These are phyloP conservation scores for Brachycybe producta DNA, from an alignment of 2,888 invertebrate species.

Conservation along the genomic window DNA sequence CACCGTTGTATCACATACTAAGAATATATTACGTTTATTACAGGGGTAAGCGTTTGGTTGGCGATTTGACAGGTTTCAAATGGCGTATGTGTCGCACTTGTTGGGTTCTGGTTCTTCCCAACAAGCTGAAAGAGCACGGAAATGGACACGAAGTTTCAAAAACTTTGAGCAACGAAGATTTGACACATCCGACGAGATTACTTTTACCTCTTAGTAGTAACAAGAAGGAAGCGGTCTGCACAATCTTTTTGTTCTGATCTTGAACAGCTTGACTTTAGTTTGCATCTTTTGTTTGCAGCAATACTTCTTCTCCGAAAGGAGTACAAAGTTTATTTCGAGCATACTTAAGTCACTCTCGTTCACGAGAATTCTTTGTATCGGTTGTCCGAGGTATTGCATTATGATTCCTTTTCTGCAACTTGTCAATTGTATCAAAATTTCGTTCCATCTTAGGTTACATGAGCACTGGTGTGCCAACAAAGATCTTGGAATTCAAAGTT, in stretches of 20 bases:
- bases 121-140: no score
- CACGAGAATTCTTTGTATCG: conserved; percentile 59
- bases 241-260: no score
- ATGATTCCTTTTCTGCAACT: neutral
- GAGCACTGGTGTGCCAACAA: no score
- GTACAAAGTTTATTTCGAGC: conserved; percentile 48
- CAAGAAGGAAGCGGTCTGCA: conserved; percentile 18
- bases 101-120: no score
- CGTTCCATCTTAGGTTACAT: conserved; percentile 43
- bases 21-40: no score
- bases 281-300: conserved; percentile 37
- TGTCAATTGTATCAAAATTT: neutral
- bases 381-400: conserved; percentile 48
- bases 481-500: conserved; percentile 44
- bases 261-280: no score
- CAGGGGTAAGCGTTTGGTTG: no score
- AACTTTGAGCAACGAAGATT: no score
- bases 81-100: no score
- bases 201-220: neutral
- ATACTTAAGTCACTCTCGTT: conserved; percentile 25
- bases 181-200: neutral
- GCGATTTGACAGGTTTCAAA: no score
- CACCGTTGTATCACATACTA: no score
- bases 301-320: conserved; percentile 62
- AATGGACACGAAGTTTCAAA: no score